phyloP scores from a whole-genome alignment of 2,797 vertebrate species.

The Psittacula echo region DNA sequence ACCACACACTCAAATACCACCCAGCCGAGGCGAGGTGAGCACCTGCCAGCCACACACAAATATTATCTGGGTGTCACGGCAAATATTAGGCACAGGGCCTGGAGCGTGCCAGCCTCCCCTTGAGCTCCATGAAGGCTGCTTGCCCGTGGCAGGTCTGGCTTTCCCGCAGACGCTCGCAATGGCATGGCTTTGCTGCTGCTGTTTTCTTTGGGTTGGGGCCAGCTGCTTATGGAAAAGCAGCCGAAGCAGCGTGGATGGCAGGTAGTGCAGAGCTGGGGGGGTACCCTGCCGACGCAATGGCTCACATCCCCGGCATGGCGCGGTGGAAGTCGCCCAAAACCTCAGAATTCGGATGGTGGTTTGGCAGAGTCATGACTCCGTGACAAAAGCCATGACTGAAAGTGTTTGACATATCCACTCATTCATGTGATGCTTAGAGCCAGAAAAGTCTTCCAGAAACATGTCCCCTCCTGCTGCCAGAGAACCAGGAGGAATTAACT shows the following conservation, averaged over 20 bases:
- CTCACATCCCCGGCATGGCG: not conserved
- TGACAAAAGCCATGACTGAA: slow-evolving; percentile 51
- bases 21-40: not conserved
- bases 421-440: not conserved
- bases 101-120: not conserved
- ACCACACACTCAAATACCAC: not conserved
- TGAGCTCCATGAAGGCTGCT: not conserved
- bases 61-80: not conserved
- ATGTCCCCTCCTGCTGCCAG: not conserved
- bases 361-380: slow-evolving; percentile 40
- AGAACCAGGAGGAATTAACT: not conserved
- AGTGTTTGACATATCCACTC: not conserved
- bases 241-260: not conserved
- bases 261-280: not conserved
- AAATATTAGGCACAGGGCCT: slow-evolving; percentile 28
- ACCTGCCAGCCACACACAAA: not conserved
- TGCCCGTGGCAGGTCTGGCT: rapidly evolving
- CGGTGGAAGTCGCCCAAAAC: not conserved
- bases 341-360: slow-evolving; percentile 16
- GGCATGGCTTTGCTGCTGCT: not conserved
- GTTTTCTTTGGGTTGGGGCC: slow-evolving; percentile 16
- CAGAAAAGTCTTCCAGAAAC: slow-evolving; percentile 11
- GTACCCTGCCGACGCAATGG: not conserved
- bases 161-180: not conserved
- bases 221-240: slow-evolving; percentile 9